Evolutionary conservation across 2,888 invertebrate species (phyloP).

Genomic region (Schrankia costaestrigalis): DNA sequence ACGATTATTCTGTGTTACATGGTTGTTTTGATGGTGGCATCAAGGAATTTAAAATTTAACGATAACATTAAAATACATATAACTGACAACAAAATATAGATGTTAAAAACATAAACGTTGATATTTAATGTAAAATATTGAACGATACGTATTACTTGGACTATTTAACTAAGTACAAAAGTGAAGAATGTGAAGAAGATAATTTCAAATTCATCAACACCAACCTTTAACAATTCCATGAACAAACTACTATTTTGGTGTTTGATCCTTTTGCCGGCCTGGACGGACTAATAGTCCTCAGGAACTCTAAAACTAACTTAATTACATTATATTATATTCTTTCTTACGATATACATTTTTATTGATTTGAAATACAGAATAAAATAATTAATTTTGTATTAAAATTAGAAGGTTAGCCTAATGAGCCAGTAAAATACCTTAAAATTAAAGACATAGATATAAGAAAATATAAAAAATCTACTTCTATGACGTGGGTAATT

Average conservation of each 20-base stretch:
- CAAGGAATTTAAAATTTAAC: constrained; percentile 19
- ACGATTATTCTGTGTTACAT: constrained; percentile 54
- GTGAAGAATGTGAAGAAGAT: neutral
- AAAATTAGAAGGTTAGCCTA: too few species aligned
- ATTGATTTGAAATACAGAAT: neutral
- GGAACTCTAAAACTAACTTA: constrained; percentile 64
- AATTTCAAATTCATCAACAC: constrained; percentile 46
- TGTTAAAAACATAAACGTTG: neutral
- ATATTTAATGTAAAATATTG: too few species aligned
- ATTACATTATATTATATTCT: constrained; percentile 9
- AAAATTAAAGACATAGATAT: too few species aligned
- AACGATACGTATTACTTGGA: too few species aligned
- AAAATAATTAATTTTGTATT: too few species aligned
- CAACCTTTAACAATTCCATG: constrained; percentile 43
- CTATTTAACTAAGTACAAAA: too few species aligned
- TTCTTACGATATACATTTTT: constrained; percentile 1
- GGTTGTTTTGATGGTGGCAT: constrained; percentile 19
- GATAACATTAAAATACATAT: neutral
- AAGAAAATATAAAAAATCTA: too few species aligned
- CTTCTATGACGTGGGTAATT: too few species aligned
- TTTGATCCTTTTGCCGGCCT: constrained; percentile 73
- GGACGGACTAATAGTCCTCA: constrained; percentile 74
- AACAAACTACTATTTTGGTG: constrained; percentile 77
- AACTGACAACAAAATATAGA: constrained; percentile 1
- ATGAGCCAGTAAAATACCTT: too few species aligned